Percentiles rank a stretch among this genome's conserved stretches.
phyloP scores from a whole-genome alignment of 2,888 invertebrate species.

The Tipula unca region DNA sequence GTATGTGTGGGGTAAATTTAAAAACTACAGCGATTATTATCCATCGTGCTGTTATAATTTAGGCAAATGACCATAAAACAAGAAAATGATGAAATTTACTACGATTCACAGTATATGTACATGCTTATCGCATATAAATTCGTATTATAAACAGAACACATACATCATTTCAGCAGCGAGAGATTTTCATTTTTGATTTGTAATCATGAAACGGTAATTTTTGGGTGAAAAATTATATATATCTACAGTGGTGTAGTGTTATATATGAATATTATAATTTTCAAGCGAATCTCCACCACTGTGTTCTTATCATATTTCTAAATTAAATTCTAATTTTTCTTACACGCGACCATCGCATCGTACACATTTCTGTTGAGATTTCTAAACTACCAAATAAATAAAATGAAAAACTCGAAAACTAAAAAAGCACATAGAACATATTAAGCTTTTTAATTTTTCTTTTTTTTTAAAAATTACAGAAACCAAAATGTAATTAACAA shows the following conservation, averaged over 20 bases:
- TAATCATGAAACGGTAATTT: not conserved
- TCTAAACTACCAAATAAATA: not conserved
- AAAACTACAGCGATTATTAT: not conserved
- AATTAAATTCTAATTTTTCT: not conserved
- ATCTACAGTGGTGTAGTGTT: not conserved
- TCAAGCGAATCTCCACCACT: not conserved
- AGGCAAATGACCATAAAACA: not conserved
- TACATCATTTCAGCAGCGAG: not conserved
- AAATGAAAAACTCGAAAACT: not conserved
- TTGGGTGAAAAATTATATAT: not conserved
- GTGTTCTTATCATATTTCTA: not conserved
- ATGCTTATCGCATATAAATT: not conserved
- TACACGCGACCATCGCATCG: not conserved
- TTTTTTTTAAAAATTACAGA: not conserved
- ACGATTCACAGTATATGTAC: no score
- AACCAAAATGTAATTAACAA: not conserved
- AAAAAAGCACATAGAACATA: not conserved
- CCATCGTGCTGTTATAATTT: not conserved
- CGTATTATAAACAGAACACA: not conserved
- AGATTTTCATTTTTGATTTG: slow-evolving; percentile 3
- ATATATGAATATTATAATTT: not conserved
- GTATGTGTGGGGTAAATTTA: no score
- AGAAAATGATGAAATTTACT: not conserved
- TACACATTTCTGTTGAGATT: not conserved
- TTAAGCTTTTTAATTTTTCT: not conserved